Evolutionary conservation across 2,888 invertebrate species (phyloP).

Genomic region (Mechanitis messenoides): DNA sequence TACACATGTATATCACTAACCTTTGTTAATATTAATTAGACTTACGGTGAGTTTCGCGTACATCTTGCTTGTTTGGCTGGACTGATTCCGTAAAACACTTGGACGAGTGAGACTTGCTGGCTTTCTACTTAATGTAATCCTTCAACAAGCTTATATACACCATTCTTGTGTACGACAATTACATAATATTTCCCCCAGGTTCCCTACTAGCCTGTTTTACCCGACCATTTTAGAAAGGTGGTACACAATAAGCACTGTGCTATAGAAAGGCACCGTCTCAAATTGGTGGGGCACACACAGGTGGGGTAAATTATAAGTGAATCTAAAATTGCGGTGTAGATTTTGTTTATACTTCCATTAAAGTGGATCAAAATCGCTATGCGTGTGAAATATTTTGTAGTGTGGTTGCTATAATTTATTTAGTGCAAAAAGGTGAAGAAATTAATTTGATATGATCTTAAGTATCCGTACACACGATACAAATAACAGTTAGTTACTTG

Average conservation of each 20-base stretch:
- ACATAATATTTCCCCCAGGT: constrained; percentile 65
- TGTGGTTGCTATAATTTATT: neutral
- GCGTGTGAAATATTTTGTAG: constrained; percentile 20
- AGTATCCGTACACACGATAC: no score
- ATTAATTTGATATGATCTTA: no score
- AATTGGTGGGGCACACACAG: constrained; percentile 47
- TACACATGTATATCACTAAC: neutral
- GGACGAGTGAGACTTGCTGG: constrained; percentile 53
- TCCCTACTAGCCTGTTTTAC: constrained; percentile 63
- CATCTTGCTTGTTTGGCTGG: constrained; percentile 68
- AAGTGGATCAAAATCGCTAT: constrained; percentile 25
- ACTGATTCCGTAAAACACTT: constrained; percentile 61
- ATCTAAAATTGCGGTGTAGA: constrained; percentile 27
- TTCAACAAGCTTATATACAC: constrained; percentile 62
- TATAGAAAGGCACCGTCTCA: constrained; percentile 40
- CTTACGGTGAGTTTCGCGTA: constrained; percentile 74
- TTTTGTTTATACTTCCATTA: constrained; percentile 26
- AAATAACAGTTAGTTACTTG: no score
- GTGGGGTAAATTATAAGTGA: constrained; percentile 49
- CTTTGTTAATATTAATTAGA: constrained; percentile 23
- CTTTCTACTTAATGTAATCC: constrained; percentile 58
- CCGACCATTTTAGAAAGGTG: constrained; percentile 55
- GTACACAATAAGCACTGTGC: constrained; percentile 24
- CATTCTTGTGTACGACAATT: constrained; percentile 52
- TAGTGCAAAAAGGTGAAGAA: no score